Evolutionary conservation across 2,797 vertebrate species (phyloP).

Genomic region (Adrianichthys oophorus): DNA sequence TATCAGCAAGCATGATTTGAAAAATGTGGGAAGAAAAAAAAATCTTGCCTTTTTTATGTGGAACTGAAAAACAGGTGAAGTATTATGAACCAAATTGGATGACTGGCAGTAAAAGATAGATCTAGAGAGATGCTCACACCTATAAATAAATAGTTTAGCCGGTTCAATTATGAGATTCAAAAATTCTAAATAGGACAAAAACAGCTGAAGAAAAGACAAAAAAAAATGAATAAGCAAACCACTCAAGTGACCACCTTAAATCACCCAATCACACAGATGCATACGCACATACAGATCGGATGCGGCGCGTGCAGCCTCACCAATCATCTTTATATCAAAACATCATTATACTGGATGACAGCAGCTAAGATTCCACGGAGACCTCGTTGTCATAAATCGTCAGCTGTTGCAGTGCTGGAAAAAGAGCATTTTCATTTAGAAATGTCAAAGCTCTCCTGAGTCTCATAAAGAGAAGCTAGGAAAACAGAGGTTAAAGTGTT

Average conservation of each 20-base stretch:
- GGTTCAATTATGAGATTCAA: no score
- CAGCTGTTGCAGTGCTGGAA: constrained; percentile 86
- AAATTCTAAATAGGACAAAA: no score
- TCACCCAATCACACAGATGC: constrained; percentile 48
- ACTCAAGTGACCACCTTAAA: constrained; percentile 67
- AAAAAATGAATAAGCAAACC: constrained; percentile 61
- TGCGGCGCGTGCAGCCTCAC: constrained; percentile 77
- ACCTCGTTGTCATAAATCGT: constrained; percentile 89
- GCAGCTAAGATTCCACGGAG: constrained; percentile 84
- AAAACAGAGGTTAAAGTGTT: not conserved
- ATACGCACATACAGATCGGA: constrained; percentile 33
- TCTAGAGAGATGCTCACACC: not conserved
- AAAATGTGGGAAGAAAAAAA: constrained; percentile 26
- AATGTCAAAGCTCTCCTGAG: constrained; percentile 87
- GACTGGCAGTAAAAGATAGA: constrained; percentile 19
- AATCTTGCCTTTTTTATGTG: constrained; percentile 66
- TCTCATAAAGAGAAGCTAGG: constrained; percentile 59
- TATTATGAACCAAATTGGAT: not conserved
- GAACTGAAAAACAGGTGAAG: constrained; percentile 62
- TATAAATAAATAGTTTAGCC: no score
- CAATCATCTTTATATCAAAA: constrained; percentile 95
- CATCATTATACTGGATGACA: constrained; percentile 94
- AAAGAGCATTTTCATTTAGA: constrained; percentile 92
- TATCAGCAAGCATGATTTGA: constrained; percentile 19
- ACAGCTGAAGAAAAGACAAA: not conserved